phyloP scores from a whole-genome alignment of 2,888 invertebrate species.

The Lasioglossum lativentre region DNA sequence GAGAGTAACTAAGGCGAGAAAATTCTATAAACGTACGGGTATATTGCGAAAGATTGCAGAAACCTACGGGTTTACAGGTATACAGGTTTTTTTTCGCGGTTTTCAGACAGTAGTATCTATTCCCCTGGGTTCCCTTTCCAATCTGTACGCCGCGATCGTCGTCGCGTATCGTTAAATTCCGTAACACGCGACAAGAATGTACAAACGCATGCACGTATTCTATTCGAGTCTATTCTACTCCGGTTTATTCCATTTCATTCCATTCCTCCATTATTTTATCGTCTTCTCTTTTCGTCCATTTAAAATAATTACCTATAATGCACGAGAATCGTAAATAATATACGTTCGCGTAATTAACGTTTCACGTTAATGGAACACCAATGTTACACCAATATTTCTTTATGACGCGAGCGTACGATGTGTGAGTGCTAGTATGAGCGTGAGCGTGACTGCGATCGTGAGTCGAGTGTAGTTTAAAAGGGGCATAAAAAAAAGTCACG shows the following conservation, averaged over 20 bases:
- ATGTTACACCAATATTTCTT: conserved; percentile 47
- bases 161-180: not conserved
- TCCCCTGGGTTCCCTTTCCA: not conserved
- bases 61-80: not conserved
- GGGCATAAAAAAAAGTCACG: conserved; percentile 51
- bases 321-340: conserved; percentile 27
- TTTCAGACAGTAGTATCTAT: not conserved
- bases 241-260: not conserved
- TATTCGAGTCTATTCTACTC: not conserved
- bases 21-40: conserved; percentile 19
- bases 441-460: not conserved
- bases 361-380: conserved; percentile 32
- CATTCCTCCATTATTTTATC: not conserved
- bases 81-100: not conserved
- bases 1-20: conserved; percentile 21
- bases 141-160: not conserved
- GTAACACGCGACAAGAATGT: not conserved
- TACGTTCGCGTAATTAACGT: conserved; percentile 6
- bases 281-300: not conserved
- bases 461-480: conserved; percentile 54
- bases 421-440: not conserved
- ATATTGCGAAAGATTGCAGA: not conserved
- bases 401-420: conserved; percentile 15
- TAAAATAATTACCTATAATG: conserved; percentile 36
- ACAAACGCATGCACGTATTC: not conserved